These are phyloP conservation scores for Papilio elwesi DNA, from an alignment of 2,888 invertebrate genomes.

Conservation along the genomic window DNA sequence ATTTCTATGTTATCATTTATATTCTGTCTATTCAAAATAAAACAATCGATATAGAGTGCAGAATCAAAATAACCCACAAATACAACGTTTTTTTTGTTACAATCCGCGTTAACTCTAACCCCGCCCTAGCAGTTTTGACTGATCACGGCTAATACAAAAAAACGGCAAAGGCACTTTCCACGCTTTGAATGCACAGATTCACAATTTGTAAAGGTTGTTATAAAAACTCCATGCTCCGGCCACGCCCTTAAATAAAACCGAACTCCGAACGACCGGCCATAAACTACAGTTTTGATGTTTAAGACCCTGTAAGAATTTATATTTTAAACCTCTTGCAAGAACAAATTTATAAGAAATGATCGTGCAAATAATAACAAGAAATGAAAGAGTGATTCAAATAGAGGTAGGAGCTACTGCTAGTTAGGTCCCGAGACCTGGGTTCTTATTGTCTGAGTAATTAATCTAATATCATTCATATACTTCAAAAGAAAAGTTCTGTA, in stretches of 20 bases:
- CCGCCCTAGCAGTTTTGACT: conserved; percentile 31
- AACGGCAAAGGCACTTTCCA: conserved; percentile 46
- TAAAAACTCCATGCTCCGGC: conserved; percentile 45
- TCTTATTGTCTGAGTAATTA: too few species aligned
- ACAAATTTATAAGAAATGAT: conserved; percentile 1
- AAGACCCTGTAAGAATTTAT: conserved; percentile 36
- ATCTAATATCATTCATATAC: too few species aligned
- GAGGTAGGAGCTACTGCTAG: neutral
- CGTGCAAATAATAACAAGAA: neutral
- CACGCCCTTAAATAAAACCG: conserved; percentile 47
- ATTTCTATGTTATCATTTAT: too few species aligned
- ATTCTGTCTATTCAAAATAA: neutral
- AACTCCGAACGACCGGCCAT: conserved; percentile 32
- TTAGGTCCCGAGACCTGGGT: neutral
- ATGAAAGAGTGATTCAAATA: neutral
- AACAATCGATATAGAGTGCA: neutral
- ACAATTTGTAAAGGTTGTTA: conserved; percentile 51
- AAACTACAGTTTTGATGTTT: conserved; percentile 39
- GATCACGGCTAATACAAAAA: conserved; percentile 37
- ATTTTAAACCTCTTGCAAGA: conserved; percentile 18
- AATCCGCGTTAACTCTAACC: conserved; percentile 8
- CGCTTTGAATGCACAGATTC: conserved; percentile 50
- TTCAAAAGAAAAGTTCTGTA: too few species aligned
- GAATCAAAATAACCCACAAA: neutral
- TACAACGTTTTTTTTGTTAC: neutral